These are phyloP conservation scores for Drosophila austrosaltans DNA, from an alignment of 2,888 invertebrate species.

Conservation along the genomic window DNA sequence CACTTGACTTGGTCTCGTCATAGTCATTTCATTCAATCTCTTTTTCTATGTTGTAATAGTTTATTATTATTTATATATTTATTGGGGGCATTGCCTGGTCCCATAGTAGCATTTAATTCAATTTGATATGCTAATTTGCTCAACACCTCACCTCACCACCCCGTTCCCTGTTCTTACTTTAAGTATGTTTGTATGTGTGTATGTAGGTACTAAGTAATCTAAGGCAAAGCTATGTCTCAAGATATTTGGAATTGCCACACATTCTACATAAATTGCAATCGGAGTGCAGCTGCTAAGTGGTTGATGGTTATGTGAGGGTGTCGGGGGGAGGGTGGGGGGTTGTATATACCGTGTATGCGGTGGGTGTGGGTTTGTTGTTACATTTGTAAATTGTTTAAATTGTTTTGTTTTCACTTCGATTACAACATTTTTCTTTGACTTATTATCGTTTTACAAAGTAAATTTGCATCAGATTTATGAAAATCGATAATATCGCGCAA, in stretches of 20 bases:
- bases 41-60: slow-evolving; percentile 48
- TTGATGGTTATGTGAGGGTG: background rate
- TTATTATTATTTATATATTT: slow-evolving; percentile 60
- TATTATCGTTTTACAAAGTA: background rate
- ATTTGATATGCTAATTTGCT: slow-evolving; percentile 71
- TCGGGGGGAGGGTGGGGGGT: background rate
- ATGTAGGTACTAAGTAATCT: slow-evolving; percentile 4
- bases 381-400: slow-evolving; percentile 18
- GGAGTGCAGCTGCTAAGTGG: background rate
- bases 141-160: slow-evolving; percentile 13
- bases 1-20: slow-evolving; percentile 13
- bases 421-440: background rate
- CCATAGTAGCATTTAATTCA: slow-evolving; percentile 71
- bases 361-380: background rate
- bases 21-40: background rate
- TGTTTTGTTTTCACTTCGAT: slow-evolving; percentile 4
- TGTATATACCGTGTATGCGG: background rate
- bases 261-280: slow-evolving; percentile 25
- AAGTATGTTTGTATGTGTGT: background rate
- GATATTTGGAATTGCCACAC: slow-evolving; percentile 26
- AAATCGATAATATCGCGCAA: no score
- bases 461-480: no score
- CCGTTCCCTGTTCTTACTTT: slow-evolving; percentile 2
- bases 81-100: slow-evolving; percentile 60
- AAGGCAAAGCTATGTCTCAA: slow-evolving; percentile 10